Evolutionary conservation across 23 tunicate species (phyloP), one percentile per base, ranked within the genome.

Genomic region (Halocynthia roretzi): DNA sequence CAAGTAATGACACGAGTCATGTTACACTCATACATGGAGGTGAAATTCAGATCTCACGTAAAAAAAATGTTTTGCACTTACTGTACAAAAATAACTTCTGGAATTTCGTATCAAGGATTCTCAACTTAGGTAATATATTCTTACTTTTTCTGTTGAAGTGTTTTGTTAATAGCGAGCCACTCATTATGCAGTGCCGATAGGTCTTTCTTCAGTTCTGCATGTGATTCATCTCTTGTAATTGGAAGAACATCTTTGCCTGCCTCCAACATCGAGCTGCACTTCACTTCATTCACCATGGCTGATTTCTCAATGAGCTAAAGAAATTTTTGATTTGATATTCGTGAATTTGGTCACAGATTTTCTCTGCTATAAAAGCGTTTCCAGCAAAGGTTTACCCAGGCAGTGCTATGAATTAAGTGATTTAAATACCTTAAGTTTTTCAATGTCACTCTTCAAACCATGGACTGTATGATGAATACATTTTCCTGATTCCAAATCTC

Each of bases 161-260:
- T 71, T 68, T 49, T 64, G 76, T 79, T 48, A 10, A 52, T 51
- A 17, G 76, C 71, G 22, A 70, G 78, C 80, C 81, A 87, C 7
- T 81, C 81, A 15, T 52, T 57, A 22, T 87, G 93, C 15, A 63
- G 49, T 19, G 82, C 8, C 5, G 93, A 72, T 7, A 87, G 56
- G 10, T 87, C 85, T 48, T 76, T 61, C 62, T 75, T 80, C 7
- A 87, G 53, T 12, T 70, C 61, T 15, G 74, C 80, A 48, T 80
- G 81, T 18, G n/a, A 56, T 52, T 68, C 76, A 51, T 77, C 85
- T 7, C 77, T 49, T 8, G 72, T n/a, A 22, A 81, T 31, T 51
- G 73, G 76, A 70, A 87, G 23, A 61, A 87, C 86, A 20, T 76
- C 73, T 50, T 81, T 79, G 54, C 93, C 84, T 6, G 78, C 74